These are phyloP conservation scores for Euclidia mi DNA, from an alignment of 2,888 invertebrate genomes.

Conservation along the genomic window DNA sequence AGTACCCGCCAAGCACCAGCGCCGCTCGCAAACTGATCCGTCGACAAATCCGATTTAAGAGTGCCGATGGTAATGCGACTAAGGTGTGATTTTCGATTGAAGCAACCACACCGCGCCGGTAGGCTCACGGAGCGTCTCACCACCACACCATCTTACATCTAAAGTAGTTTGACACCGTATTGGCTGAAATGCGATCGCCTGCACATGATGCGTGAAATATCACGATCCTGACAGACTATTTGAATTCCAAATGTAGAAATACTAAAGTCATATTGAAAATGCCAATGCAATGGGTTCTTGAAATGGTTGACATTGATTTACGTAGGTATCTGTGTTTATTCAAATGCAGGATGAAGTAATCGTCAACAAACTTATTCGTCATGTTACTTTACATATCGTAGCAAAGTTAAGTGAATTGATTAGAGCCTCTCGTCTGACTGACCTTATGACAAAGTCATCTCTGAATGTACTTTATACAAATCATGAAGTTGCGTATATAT, in stretches of 20 bases:
- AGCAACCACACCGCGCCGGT: slow-evolving; percentile 58
- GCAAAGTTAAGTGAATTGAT: slow-evolving; percentile 62
- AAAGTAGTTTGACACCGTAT: slow-evolving; percentile 71
- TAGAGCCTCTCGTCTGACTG: slow-evolving; percentile 57
- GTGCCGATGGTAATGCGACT: slow-evolving; percentile 66
- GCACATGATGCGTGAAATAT: slow-evolving; percentile 60
- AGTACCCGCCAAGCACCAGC: slow-evolving; percentile 52
- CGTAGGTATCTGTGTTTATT: slow-evolving; percentile 10
- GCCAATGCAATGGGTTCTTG: slow-evolving; percentile 24
- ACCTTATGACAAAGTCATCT: slow-evolving; percentile 51
- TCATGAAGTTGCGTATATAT: slow-evolving; percentile 4
- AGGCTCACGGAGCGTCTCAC: slow-evolving; percentile 51
- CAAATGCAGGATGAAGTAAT: slow-evolving; percentile 50
- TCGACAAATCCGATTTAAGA: slow-evolving; percentile 71
- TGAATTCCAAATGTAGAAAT: slow-evolving; percentile 28
- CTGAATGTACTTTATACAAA: slow-evolving; percentile 9
- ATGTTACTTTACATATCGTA: slow-evolving; percentile 38
- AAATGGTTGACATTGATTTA: slow-evolving; percentile 12
- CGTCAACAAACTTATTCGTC: slow-evolving; percentile 40
- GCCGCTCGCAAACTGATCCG: slow-evolving; percentile 66
- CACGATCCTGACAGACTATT: slow-evolving; percentile 38
- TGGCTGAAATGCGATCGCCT: slow-evolving; percentile 62
- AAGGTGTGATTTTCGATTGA: slow-evolving; percentile 75
- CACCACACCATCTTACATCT: slow-evolving; percentile 65
- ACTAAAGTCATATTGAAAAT: slow-evolving; percentile 20